Conservation (phyloP, 1,140 invertebrate species). For the Venustaconcha ellipsiformis region DNA sequence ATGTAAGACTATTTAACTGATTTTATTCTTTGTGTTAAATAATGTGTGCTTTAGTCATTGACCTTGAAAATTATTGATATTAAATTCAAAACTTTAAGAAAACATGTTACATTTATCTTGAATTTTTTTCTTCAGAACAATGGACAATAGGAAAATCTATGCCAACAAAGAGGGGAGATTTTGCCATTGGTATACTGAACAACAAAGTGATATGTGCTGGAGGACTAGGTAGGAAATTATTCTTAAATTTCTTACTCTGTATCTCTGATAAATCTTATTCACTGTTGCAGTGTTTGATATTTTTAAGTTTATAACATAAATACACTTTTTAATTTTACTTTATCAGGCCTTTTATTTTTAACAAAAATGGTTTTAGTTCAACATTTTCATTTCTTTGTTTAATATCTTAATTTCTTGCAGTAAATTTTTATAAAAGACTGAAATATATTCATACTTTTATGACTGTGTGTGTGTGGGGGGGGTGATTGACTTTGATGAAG, state of each 20-base stretch:
- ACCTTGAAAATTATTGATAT: too few species aligned
- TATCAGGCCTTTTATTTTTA: background rate
- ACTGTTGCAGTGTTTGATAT: background rate
- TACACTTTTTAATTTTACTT: background rate
- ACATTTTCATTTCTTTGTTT: background rate
- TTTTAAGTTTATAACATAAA: background rate
- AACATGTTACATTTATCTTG: too few species aligned
- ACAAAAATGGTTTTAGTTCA: background rate
- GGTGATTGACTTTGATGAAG: too few species aligned
- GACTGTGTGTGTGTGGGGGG: too few species aligned
- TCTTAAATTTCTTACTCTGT: background rate
- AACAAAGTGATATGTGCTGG: constrained; percentile 63
- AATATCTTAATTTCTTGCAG: too few species aligned
- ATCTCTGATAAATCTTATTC: background rate
- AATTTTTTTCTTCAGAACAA: constrained; percentile 43
- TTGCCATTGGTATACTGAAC: constrained; percentile 58
- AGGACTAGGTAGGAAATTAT: constrained; percentile 55
- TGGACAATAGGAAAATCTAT: constrained; percentile 55
- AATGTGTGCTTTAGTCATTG: too few species aligned
- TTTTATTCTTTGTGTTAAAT: too few species aligned
- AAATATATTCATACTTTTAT: too few species aligned
- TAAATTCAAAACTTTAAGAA: too few species aligned
- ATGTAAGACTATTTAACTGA: too few species aligned
- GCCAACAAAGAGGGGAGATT: constrained; percentile 63
- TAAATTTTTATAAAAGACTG: too few species aligned